phyloP scores from a whole-genome alignment of 2,797 vertebrate species.

The Ispidina lecontei region DNA sequence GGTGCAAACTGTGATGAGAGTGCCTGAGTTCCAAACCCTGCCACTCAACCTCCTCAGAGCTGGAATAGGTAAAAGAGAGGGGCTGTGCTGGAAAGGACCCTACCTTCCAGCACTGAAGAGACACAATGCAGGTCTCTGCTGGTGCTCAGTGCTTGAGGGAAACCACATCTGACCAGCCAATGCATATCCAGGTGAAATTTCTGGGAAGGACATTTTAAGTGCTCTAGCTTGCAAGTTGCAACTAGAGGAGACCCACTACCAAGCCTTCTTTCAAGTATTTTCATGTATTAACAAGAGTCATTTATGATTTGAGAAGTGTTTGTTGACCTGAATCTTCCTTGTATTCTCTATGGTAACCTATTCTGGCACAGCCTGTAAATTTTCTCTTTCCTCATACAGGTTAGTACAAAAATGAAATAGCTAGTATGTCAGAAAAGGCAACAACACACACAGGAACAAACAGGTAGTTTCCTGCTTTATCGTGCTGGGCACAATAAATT shows the following conservation, averaged over 20 bases:
- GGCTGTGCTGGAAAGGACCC: background rate
- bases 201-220: background rate
- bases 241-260: background rate
- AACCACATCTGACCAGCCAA: background rate
- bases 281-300: constrained; percentile 39
- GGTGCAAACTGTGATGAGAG: background rate
- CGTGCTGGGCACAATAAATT: background rate
- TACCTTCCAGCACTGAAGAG: background rate
- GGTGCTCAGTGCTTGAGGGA: background rate
- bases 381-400: constrained; percentile 13
- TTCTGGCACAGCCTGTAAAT: constrained; percentile 12
- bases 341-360: constrained; percentile 20
- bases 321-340: constrained; percentile 39
- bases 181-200: background rate
- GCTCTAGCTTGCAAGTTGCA: background rate
- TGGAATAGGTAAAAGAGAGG: background rate
- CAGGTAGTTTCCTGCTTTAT: background rate
- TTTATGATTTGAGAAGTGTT: constrained; percentile 10
- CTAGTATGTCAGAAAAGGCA: background rate
- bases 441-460: background rate
- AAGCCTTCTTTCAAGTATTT: constrained; percentile 12
- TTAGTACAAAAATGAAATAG: constrained; percentile 27
- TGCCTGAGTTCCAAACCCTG: background rate
- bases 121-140: background rate
- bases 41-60: background rate